These are phyloP conservation scores for Morpho helenor DNA, from an alignment of 2,888 invertebrate species.

Conservation along the genomic window DNA sequence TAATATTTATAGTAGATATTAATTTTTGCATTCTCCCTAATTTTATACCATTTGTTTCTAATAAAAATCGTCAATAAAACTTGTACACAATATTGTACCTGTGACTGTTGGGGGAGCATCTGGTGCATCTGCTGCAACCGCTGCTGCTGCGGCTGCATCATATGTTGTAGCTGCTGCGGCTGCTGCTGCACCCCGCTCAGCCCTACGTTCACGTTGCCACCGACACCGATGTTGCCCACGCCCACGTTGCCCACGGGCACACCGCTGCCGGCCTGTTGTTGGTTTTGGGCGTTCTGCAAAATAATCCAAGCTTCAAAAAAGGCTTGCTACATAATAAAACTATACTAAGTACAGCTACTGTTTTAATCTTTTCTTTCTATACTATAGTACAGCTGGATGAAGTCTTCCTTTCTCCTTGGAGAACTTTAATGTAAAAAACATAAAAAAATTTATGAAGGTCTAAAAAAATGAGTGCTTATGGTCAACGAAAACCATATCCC, in stretches of 20 bases:
- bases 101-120: slow-evolving; percentile 78
- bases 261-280: slow-evolving; percentile 54
- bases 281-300: slow-evolving; percentile 70
- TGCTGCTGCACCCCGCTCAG: slow-evolving; percentile 60
- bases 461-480: too few species aligned
- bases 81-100: slow-evolving; percentile 47
- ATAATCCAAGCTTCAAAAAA: neutral
- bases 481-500: too few species aligned
- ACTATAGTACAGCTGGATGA: too few species aligned
- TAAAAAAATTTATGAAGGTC: too few species aligned
- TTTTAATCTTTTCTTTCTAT: too few species aligned
- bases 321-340: too few species aligned
- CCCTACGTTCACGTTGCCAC: slow-evolving; percentile 46
- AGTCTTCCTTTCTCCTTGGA: too few species aligned
- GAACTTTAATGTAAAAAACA: too few species aligned
- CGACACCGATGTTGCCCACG: slow-evolving; percentile 43
- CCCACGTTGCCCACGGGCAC: slow-evolving; percentile 42
- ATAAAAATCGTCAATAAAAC: neutral
- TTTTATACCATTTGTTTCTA: too few species aligned
- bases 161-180: slow-evolving; percentile 75
- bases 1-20: too few species aligned
- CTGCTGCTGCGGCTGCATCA: slow-evolving; percentile 80
- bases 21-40: too few species aligned
- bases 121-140: slow-evolving; percentile 78
- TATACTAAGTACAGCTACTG: too few species aligned